Evolutionary conservation across 2,113 vertebrate species (phyloP).

Genomic region (Sminthopsis crassicaudata): DNA sequence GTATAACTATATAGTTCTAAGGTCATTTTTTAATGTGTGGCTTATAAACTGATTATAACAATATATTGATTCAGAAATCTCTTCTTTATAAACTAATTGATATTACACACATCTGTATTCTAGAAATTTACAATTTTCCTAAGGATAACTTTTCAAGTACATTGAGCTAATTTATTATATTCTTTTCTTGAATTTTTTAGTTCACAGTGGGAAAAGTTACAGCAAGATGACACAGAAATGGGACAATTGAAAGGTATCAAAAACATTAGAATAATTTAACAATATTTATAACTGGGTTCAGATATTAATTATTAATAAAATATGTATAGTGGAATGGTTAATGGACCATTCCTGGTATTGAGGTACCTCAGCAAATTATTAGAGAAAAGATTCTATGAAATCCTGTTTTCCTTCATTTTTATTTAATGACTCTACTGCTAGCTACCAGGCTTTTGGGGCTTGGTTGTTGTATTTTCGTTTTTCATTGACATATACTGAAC

Average conservation of each 20-base stretch:
- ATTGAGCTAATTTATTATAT: constrained; percentile 40
- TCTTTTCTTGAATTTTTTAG: constrained; percentile 81
- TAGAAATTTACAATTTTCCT: constrained; percentile 18
- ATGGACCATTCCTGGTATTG: neutral
- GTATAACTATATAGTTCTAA: neutral
- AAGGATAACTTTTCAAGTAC: constrained; percentile 13
- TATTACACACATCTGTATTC: neutral
- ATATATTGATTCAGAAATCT: neutral
- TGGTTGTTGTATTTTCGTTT: neutral
- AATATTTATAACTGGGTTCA: neutral
- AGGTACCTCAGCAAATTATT: neutral
- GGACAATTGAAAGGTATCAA: constrained; percentile 92
- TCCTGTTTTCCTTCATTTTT: neutral
- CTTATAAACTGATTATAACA: neutral
- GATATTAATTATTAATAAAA: too few species aligned
- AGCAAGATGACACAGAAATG: constrained; percentile 87
- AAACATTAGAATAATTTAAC: constrained; percentile 13
- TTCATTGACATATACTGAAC: neutral
- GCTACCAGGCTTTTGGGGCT: neutral
- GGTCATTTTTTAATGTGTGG: neutral
- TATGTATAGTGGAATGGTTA: neutral
- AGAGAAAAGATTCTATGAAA: neutral
- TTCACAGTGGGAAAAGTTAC: constrained; percentile 93
- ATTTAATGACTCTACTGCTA: neutral
- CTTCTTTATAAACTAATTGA: neutral